Conservation (phyloP, 2,797 vertebrate species). For the Eulemur rubriventer region DNA sequence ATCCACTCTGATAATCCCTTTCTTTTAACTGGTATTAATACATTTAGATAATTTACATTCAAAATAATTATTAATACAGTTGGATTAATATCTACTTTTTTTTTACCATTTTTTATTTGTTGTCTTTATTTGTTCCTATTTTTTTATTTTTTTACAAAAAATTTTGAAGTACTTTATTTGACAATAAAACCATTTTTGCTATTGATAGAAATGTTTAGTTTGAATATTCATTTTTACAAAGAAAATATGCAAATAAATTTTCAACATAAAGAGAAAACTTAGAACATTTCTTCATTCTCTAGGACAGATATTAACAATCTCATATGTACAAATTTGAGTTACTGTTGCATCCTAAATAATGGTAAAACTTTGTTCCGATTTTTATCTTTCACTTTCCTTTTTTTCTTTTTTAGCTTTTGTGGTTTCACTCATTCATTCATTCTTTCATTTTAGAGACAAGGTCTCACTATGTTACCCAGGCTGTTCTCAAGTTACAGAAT, state of each 20-base stretch:
- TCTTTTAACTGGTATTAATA: not conserved
- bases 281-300: not conserved
- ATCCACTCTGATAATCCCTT: not conserved
- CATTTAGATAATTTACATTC: not conserved
- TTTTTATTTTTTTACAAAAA: not conserved
- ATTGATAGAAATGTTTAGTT: not conserved
- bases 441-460: no score
- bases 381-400: not conserved
- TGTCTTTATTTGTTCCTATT: not conserved
- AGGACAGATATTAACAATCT: not conserved
- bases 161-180: not conserved
- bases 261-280: not conserved
- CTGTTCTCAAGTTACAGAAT: not conserved
- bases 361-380: not conserved
- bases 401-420: no score
- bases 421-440: no score
- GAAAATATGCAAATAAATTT: conserved; percentile 2
- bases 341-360: not conserved
- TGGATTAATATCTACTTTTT: not conserved
- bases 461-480: no score
- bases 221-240: conserved; percentile 18
- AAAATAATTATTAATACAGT: not conserved
- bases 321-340: not conserved
- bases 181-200: not conserved
- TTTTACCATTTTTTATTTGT: not conserved